These are phyloP conservation scores for Paramisgurnus dabryanus DNA, from an alignment of 2,113 vertebrate genomes.

Conservation along the genomic window DNA sequence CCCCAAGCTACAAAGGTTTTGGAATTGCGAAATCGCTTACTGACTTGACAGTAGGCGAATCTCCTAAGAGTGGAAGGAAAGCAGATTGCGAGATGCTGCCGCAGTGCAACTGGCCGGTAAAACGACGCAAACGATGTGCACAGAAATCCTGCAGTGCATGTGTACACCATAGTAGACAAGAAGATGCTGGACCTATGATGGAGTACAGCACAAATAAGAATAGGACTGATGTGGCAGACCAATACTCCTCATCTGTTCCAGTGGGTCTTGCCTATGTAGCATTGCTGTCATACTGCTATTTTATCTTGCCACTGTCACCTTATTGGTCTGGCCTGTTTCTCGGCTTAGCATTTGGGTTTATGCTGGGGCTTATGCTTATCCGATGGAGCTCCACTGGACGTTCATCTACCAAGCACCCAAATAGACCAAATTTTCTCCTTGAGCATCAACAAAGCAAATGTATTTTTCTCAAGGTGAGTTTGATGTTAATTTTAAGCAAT, in stretches of 20 bases:
- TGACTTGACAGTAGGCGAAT: conserved; percentile 51
- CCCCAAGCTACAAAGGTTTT: conserved; percentile 52
- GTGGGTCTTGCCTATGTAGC: conserved; percentile 73
- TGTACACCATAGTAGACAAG: conserved; percentile 52
- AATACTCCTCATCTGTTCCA: conserved; percentile 65
- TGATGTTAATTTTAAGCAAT: neutral
- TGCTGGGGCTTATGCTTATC: conserved; percentile 80
- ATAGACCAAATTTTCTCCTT: conserved; percentile 37
- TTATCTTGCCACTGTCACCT: conserved; percentile 80
- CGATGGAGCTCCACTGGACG: conserved; percentile 68
- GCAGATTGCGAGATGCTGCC: conserved; percentile 58
- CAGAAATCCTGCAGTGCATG: conserved; percentile 52
- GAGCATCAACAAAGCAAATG: conserved; percentile 48
- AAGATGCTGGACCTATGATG: conserved; percentile 61
- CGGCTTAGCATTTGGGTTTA: conserved; percentile 79
- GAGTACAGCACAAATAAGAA: conserved; percentile 74
- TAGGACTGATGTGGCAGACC: conserved; percentile 26
- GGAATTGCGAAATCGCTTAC: conserved; percentile 51
- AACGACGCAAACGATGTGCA: conserved; percentile 27
- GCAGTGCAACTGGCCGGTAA: conserved; percentile 65
- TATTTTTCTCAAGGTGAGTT: conserved; percentile 74
- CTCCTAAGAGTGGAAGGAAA: conserved; percentile 50
- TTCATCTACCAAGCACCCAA: neutral
- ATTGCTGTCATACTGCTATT: conserved; percentile 79
- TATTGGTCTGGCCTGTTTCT: conserved; percentile 82